These are phyloP conservation scores for Platycheirus albimanus DNA, from an alignment of 2,888 invertebrate genomes.

Conservation along the genomic window DNA sequence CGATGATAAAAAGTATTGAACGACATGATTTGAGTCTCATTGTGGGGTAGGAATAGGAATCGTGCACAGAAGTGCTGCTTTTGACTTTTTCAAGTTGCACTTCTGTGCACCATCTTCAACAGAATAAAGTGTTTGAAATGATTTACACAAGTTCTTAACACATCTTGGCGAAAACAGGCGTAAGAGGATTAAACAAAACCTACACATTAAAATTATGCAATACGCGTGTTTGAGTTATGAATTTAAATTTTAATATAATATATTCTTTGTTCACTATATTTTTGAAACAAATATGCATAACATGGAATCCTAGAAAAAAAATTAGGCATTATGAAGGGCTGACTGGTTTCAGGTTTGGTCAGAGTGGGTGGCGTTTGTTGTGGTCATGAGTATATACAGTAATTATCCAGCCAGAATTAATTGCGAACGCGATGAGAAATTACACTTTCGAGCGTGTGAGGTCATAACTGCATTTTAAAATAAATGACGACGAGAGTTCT, in stretches of 20 bases:
- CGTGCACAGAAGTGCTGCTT: too few relatives aligned
- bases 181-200: not conserved
- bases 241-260: slow-evolving; percentile 44
- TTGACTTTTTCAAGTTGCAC: too few relatives aligned
- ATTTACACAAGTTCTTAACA: not conserved
- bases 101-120: too few relatives aligned
- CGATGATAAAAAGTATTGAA: too few relatives aligned
- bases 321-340: not conserved
- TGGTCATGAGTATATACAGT: slow-evolving; percentile 56
- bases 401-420: slow-evolving; percentile 63
- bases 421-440: slow-evolving; percentile 62
- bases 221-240: slow-evolving; percentile 56
- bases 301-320: not conserved
- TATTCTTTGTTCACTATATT: not conserved
- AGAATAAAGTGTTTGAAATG: too few relatives aligned
- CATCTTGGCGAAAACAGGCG: not conserved
- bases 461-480: slow-evolving; percentile 31
- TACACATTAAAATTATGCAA: not conserved
- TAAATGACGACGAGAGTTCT: not conserved
- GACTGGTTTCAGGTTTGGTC: not conserved
- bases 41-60: too few relatives aligned
- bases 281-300: slow-evolving; percentile 2
- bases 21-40: too few relatives aligned
- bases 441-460: slow-evolving; percentile 46
- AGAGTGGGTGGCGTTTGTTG: not conserved